phyloP scores from a whole-genome alignment of 1,140 invertebrate species.

The Monochamus saltuarius region DNA sequence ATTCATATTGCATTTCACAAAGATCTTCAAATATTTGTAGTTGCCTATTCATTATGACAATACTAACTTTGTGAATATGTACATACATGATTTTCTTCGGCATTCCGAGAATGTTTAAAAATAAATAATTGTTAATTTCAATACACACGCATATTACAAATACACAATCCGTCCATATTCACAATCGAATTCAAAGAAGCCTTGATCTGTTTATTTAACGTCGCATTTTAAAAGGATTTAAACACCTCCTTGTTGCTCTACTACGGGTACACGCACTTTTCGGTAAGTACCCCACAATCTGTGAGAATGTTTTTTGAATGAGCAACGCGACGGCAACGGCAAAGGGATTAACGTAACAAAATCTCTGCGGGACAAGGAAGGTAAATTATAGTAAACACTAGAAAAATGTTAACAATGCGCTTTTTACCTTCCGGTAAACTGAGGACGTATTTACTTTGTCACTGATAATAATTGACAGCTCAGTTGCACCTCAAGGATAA shows the following conservation, averaged over 20 bases:
- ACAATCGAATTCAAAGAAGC: background rate
- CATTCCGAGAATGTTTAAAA: too few relatives aligned
- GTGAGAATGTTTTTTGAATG: slow-evolving; percentile 9
- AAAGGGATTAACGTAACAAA: slow-evolving; percentile 26
- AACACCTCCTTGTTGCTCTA: slow-evolving; percentile 5
- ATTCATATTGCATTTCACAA: too few relatives aligned
- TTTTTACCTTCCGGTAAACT: slow-evolving; percentile 27
- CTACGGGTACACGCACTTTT: background rate
- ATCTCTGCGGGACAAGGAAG: slow-evolving; percentile 17
- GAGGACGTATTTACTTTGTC: slow-evolving; percentile 24
- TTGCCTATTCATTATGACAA: too few relatives aligned
- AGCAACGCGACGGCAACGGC: background rate
- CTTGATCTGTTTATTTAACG: slow-evolving; percentile 12
- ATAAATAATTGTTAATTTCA: too few relatives aligned
- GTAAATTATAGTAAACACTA: slow-evolving; percentile 28
- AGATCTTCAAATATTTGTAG: too few relatives aligned
- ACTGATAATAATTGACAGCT: slow-evolving; percentile 29
- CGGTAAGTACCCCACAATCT: background rate
- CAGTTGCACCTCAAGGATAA: slow-evolving; percentile 10
- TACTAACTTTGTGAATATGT: too few relatives aligned
- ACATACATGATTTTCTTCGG: too few relatives aligned
- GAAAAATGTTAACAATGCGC: slow-evolving; percentile 28
- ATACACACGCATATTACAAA: too few relatives aligned
- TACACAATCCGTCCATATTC: too few relatives aligned
- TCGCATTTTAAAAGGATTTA: slow-evolving; percentile 11